Percentiles rank a stretch among this genome's conserved stretches.
Evolutionary conservation across 2,113 vertebrate species (phyloP).

Genomic region (Tringa solitaria): DNA sequence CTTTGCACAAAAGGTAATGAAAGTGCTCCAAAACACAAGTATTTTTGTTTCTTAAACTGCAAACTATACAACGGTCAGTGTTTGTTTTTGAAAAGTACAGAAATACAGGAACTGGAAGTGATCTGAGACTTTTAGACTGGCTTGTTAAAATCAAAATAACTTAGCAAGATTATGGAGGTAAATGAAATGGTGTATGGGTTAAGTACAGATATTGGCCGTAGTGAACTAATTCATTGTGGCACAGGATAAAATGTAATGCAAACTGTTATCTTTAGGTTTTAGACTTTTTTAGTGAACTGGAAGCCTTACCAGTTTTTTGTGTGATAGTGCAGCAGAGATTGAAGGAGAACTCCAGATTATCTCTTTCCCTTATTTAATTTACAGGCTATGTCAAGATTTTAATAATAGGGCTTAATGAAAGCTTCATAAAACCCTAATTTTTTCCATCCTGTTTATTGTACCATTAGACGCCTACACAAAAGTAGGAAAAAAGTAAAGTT

Average conservation of each 20-base stretch:
- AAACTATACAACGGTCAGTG: neutral
- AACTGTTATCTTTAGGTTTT: neutral
- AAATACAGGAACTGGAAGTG: neutral
- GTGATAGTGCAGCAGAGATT: neutral
- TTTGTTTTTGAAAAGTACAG: neutral
- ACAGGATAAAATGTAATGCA: neutral
- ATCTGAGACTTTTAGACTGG: neutral
- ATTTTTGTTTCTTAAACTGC: neutral
- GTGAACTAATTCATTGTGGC: neutral
- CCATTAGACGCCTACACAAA: neutral
- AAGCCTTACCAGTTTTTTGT: neutral
- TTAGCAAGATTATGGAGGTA: neutral
- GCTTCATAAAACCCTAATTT: neutral
- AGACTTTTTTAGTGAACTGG: neutral
- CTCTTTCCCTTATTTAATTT: neutral
- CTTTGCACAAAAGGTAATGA: neutral
- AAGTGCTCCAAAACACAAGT: neutral
- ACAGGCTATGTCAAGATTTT: neutral
- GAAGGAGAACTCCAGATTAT: neutral
- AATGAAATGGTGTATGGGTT: neutral
- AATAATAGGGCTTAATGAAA: neutral
- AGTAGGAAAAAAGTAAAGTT: neutral
- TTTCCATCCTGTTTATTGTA: slow-evolving; percentile 4
- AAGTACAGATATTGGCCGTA: neutral
- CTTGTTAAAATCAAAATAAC: neutral